These are phyloP conservation scores for Sphyrna mokarran DNA, from an alignment of 2,113 vertebrate genomes.

Conservation along the genomic window DNA sequence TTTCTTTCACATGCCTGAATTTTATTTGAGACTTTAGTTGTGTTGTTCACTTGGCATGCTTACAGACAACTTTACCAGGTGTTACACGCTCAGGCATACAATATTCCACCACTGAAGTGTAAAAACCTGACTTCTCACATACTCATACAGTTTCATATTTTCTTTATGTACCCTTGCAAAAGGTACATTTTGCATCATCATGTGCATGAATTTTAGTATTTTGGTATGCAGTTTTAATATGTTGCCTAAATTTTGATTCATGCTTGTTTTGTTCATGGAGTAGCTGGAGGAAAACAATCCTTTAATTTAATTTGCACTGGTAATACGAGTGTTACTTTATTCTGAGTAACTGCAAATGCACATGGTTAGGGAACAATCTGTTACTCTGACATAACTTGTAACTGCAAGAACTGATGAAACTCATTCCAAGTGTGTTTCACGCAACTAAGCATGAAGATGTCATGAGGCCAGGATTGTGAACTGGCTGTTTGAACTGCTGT, in stretches of 20 bases:
- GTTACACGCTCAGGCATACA: neutral
- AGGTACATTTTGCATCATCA: neutral
- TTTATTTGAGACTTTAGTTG: neutral
- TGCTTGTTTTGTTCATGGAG: neutral
- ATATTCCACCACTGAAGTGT: neutral
- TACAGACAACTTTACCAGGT: neutral
- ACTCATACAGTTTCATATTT: neutral
- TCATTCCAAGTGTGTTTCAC: neutral
- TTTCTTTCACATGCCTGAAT: neutral
- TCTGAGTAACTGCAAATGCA: neutral
- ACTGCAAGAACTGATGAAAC: neutral
- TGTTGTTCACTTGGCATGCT: neutral
- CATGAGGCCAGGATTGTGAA: neutral
- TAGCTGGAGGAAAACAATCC: neutral
- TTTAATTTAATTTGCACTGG: neutral
- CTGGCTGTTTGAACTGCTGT: neutral
- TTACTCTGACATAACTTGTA: neutral
- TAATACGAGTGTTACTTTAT: neutral
- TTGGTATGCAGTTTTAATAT: neutral
- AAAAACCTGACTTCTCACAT: neutral
- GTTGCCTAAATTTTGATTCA: neutral
- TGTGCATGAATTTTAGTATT: neutral
- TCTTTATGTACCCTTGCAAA: neutral
- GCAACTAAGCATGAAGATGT: neutral
- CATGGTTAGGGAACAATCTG: neutral